These are phyloP conservation scores for Mola mola DNA, from an alignment of 2,113 vertebrate genomes.

Conservation along the genomic window DNA sequence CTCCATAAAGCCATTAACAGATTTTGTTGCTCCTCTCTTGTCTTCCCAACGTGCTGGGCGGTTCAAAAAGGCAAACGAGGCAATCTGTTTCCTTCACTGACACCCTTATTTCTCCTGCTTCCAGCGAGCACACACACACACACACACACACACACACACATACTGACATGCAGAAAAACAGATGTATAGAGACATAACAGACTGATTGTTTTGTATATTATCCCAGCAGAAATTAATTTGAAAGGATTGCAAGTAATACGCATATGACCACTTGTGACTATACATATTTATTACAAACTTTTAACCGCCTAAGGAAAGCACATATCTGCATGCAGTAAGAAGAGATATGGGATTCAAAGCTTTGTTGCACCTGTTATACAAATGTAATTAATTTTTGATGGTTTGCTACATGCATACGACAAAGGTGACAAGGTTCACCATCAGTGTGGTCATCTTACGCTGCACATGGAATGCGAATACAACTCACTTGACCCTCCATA, in stretches of 20 bases:
- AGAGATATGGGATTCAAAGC: no score
- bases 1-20: constrained; percentile 96
- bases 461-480: not conserved
- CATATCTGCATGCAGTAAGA: no score
- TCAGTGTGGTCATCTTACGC: not conserved
- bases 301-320: not conserved
- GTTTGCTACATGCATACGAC: no score
- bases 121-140: not conserved
- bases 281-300: not conserved
- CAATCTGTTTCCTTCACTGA: constrained; percentile 84
- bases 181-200: constrained; percentile 24
- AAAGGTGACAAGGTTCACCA: no score
- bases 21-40: constrained; percentile 91
- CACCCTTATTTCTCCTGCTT: constrained; percentile 69
- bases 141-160: constrained; percentile 11
- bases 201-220: constrained; percentile 27
- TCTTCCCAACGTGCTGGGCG: constrained; percentile 87
- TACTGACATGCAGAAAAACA: constrained; percentile 32
- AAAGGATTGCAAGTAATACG: constrained; percentile 8
- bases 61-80: constrained; percentile 87
- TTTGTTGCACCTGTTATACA: no score
- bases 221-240: constrained; percentile 21
- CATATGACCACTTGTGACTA: no score
- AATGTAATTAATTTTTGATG: no score
- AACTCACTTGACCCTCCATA: not conserved